phyloP scores from a whole-genome alignment of 2,888 invertebrate species.

The Dusona sp. region DNA sequence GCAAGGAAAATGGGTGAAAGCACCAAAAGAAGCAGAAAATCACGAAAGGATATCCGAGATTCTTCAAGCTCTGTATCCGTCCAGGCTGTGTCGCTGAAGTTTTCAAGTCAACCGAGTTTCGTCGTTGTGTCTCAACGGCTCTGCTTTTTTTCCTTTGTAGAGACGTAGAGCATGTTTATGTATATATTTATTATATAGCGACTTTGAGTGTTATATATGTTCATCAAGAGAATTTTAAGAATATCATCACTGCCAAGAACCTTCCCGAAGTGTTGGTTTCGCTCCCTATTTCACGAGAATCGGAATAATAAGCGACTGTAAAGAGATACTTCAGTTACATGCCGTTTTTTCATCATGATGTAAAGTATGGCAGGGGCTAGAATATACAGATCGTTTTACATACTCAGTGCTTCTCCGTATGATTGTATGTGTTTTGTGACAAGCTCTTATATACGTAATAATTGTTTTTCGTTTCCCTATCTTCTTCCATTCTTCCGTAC shows the following conservation, averaged over 20 bases:
- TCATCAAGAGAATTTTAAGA: slow-evolving; percentile 45
- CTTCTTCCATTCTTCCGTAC: slow-evolving; percentile 14
- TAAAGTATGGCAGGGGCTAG: slow-evolving; percentile 12
- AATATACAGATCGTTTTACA: background rate
- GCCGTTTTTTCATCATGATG: slow-evolving; percentile 16
- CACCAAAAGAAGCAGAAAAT: slow-evolving; percentile 8
- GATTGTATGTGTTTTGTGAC: slow-evolving; percentile 8
- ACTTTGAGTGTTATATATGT: slow-evolving; percentile 41
- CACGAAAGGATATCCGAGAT: slow-evolving; percentile 29
- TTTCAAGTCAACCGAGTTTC: slow-evolving; percentile 57
- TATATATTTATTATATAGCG: slow-evolving; percentile 12
- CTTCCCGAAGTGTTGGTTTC: slow-evolving; percentile 54
- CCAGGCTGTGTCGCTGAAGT: slow-evolving; percentile 61
- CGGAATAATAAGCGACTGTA: slow-evolving; percentile 56
- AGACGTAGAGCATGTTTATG: background rate
- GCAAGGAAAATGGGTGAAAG: slow-evolving; percentile 39
- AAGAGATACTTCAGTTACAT: slow-evolving; percentile 49
- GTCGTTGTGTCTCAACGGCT: slow-evolving; percentile 42
- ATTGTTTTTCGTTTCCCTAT: slow-evolving; percentile 43
- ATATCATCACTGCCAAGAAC: slow-evolving; percentile 31
- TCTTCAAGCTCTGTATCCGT: slow-evolving; percentile 42
- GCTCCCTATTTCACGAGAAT: slow-evolving; percentile 50
- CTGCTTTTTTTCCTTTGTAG: background rate
- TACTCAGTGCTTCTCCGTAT: background rate
- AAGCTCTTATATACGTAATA: slow-evolving; percentile 58